Percentiles rank a stretch among this genome's conserved stretches.
These are phyloP conservation scores for Hippocampus guttulatus DNA, from an alignment of 2,113 vertebrate genomes.

Conservation along the genomic window DNA sequence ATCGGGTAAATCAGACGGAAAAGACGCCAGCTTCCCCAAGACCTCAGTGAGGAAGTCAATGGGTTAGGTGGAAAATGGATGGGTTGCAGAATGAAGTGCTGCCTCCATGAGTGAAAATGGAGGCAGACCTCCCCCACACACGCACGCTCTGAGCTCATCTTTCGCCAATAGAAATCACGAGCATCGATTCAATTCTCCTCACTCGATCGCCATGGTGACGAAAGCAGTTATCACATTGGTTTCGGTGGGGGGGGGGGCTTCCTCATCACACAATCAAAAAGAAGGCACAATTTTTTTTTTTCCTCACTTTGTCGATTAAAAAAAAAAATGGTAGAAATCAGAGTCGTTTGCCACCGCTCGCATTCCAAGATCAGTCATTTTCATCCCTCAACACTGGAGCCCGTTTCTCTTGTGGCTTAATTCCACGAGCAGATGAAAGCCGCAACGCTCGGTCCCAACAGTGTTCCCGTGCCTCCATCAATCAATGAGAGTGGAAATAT, in stretches of 20 bases:
- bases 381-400: not conserved
- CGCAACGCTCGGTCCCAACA: not conserved
- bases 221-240: too few species aligned
- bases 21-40: too few species aligned
- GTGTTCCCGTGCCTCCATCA: not conserved
- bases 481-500: not conserved
- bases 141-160: too few species aligned
- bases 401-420: not conserved
- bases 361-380: not conserved
- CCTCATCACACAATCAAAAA: not conserved
- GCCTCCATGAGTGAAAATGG: too few species aligned
- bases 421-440: not conserved
- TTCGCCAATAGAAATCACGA: too few species aligned
- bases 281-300: not conserved
- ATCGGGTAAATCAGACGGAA: too few species aligned
- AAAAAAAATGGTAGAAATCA: not conserved
- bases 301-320: not conserved
- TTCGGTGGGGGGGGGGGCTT: not conserved
- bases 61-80: too few species aligned
- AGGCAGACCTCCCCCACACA: too few species aligned
- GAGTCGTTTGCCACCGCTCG: not conserved
- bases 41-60: too few species aligned
- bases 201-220: too few species aligned
- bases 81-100: too few species aligned
- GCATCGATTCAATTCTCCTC: too few species aligned